Conservation (phyloP, 2,113 vertebrate species). For the Colistium nudipinnis region DNA sequence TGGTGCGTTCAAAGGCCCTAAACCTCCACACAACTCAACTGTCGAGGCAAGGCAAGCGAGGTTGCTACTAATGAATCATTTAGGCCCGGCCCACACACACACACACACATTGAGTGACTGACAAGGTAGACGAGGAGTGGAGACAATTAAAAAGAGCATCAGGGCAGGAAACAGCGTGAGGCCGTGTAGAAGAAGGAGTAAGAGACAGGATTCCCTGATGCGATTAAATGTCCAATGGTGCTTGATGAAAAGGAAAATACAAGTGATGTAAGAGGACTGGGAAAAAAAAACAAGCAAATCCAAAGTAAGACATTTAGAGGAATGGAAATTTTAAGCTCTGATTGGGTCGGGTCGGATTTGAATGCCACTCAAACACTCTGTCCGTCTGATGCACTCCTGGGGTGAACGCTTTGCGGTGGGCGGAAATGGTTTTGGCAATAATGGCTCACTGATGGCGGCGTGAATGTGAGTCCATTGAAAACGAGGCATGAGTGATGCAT, state of each 20-base stretch:
- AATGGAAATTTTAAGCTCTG: background rate
- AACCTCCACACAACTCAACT: constrained; percentile 30
- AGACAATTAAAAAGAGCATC: constrained; percentile 53
- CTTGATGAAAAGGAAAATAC: constrained; percentile 11
- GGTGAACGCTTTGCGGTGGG: constrained; percentile 3
- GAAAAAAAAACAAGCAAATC: background rate
- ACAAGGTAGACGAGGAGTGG: constrained; percentile 28
- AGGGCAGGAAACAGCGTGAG: constrained; percentile 25
- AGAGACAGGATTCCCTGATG: constrained; percentile 20
- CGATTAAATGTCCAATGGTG: constrained; percentile 29
- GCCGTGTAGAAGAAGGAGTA: background rate
- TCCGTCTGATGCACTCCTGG: background rate
- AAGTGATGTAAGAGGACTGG: background rate
- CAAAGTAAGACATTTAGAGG: background rate
- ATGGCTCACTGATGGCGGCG: background rate
- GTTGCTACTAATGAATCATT: constrained; percentile 65
- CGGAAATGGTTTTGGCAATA: background rate
- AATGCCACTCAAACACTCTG: background rate
- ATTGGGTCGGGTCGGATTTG: constrained; percentile 4
- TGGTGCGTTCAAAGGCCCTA: constrained; percentile 27
- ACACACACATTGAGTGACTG: constrained; percentile 15
- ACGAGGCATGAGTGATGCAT: constrained; percentile 1
- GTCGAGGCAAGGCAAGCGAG: constrained; percentile 39
- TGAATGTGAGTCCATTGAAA: constrained; percentile 13
- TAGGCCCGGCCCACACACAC: constrained; percentile 21